These are phyloP conservation scores for Coreoperca whiteheadi DNA, from an alignment of 2,113 vertebrate genomes.

Conservation along the genomic window DNA sequence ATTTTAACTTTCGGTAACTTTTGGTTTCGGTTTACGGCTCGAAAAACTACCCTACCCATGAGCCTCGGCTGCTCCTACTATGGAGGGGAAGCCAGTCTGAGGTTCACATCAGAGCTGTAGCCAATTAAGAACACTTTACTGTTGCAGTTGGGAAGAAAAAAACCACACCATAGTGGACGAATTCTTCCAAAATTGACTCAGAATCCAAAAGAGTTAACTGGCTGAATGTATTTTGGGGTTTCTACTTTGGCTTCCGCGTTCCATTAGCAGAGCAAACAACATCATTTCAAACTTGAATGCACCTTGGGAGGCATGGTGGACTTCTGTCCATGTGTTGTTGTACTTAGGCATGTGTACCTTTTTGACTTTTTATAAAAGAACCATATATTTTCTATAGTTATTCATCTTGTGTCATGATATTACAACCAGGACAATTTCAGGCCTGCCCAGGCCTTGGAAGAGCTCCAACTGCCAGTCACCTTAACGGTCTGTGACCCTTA, in stretches of 20 bases:
- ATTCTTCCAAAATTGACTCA: background rate
- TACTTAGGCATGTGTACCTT: background rate
- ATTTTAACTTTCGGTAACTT: background rate
- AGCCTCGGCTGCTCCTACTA: background rate
- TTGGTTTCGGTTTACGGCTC: background rate
- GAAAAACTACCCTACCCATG: background rate
- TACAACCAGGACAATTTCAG: background rate
- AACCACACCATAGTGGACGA: background rate
- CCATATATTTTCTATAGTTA: background rate
- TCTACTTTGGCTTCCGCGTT: background rate
- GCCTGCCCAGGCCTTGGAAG: background rate
- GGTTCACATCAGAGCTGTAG: background rate
- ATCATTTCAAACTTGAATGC: background rate
- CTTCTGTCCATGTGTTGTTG: background rate
- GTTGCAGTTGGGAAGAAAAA: background rate
- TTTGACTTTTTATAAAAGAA: background rate
- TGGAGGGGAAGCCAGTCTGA: background rate
- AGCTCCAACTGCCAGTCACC: background rate
- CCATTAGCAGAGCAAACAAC: background rate
- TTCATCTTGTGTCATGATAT: background rate
- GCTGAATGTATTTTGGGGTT: background rate
- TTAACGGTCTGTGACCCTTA: background rate
- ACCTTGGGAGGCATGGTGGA: background rate
- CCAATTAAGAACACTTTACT: background rate
- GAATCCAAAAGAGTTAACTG: background rate